A percentile compares a stretch with the other conserved stretches of the same genome.
Evolutionary conservation across 2,888 invertebrate genomes (phyloP).

Genomic region (Boloria euphrosyne): DNA sequence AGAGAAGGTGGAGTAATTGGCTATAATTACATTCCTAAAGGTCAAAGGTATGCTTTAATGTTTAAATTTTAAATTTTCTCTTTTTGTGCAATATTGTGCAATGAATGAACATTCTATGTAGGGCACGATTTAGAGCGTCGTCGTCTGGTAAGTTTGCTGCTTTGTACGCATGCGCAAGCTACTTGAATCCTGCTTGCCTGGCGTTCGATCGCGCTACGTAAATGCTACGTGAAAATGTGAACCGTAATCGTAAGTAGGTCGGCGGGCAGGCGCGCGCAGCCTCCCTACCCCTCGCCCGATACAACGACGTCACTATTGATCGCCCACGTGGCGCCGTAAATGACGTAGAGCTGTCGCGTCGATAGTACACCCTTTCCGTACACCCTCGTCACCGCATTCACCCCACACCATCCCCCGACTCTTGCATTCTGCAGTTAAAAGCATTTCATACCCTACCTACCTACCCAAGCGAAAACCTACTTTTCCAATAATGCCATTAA

Average conservation of each 20-base stretch:
- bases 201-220: conserved; percentile 75
- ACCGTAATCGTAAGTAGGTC: conserved; percentile 78
- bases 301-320: conserved; percentile 80
- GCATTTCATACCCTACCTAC: conserved; percentile 39
- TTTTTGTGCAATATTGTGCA: conserved; percentile 49
- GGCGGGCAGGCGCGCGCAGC: conserved; percentile 70
- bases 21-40: too few species aligned
- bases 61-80: not conserved
- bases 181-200: conserved; percentile 44
- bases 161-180: conserved; percentile 54
- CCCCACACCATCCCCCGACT: conserved; percentile 45
- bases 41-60: too few species aligned
- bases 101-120: conserved; percentile 49
- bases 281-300: conserved; percentile 41
- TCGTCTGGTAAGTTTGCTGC: conserved; percentile 52
- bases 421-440: conserved; percentile 57
- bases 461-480: conserved; percentile 47
- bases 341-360: conserved; percentile 71
- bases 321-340: conserved; percentile 78
- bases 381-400: conserved; percentile 49
- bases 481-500: conserved; percentile 46
- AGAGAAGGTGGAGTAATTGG: too few species aligned
- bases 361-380: conserved; percentile 60
- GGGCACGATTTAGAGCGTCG: conserved; percentile 54
- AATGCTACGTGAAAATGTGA: conserved; percentile 68